Percentiles rank a stretch among this genome's conserved stretches.
Conservation (phyloP, 2,797 vertebrate genomes). For the Anabacerthia variegaticeps region DNA sequence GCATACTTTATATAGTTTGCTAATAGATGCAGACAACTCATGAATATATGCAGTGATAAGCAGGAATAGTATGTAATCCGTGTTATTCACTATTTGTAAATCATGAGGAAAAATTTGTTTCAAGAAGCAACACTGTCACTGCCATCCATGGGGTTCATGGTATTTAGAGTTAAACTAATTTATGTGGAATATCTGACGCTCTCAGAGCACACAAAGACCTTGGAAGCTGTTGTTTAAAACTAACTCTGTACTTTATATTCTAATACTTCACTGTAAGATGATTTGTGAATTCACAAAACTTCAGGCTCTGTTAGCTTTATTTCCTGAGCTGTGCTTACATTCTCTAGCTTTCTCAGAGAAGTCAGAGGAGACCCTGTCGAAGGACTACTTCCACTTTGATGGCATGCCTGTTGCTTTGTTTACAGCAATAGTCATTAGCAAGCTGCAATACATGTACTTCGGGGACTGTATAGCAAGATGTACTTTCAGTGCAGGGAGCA, state of each 20-base stretch:
- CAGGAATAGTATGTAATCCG: constrained; percentile 4
- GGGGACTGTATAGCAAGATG: neutral
- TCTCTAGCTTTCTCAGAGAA: constrained; percentile 37
- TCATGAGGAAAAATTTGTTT: constrained; percentile 1
- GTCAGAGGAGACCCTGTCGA: constrained; percentile 17
- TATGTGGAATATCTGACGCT: constrained; percentile 52
- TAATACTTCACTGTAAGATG: constrained; percentile 38
- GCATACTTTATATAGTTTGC: neutral
- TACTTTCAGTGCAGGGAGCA: neutral
- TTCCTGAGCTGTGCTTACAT: constrained; percentile 40
- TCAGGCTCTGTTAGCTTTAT: constrained; percentile 27
- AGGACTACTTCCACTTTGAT: neutral
- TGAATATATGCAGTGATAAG: constrained; percentile 47
- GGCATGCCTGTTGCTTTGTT: constrained; percentile 20
- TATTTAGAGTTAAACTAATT: constrained; percentile 67
- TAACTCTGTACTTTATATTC: constrained; percentile 62
- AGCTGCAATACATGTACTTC: neutral
- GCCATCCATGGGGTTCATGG: constrained; percentile 21
- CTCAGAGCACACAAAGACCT: constrained; percentile 46
- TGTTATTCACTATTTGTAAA: constrained; percentile 39
- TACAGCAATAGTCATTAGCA: neutral
- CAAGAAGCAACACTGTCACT: constrained; percentile 56
- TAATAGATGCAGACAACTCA: neutral
- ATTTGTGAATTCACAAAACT: constrained; percentile 55
- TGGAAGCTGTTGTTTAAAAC: constrained; percentile 60